Evolutionary conservation across 2,888 invertebrate genomes (phyloP).

Genomic region (Callosobruchus maculatus): DNA sequence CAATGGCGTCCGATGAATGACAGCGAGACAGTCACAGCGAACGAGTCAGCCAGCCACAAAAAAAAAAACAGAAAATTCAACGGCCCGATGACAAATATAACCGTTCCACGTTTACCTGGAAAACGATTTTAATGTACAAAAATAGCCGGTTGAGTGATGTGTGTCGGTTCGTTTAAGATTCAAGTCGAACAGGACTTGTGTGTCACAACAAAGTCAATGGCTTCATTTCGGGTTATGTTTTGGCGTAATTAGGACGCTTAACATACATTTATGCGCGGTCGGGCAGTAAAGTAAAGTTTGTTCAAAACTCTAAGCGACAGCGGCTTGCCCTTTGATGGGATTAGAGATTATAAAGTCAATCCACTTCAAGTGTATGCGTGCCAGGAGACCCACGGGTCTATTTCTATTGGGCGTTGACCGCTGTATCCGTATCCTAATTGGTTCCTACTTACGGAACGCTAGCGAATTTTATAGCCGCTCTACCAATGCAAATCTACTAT

Average conservation of each 20-base stretch:
- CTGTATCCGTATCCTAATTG: too few species aligned
- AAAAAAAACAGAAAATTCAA: background rate
- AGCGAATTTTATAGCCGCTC: too few species aligned
- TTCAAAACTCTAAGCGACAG: too few species aligned
- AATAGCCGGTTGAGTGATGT: background rate
- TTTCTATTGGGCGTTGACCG: too few species aligned
- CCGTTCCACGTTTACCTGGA: background rate
- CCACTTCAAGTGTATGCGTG: too few species aligned
- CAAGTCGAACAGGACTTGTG: background rate
- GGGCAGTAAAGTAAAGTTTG: too few species aligned
- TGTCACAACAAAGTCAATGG: background rate
- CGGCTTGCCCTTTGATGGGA: too few species aligned
- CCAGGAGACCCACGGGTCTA: too few species aligned
- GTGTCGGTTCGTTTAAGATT: background rate
- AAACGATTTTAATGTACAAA: background rate
- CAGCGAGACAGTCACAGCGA: background rate
- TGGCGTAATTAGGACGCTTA: background rate
- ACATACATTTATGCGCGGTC: too few species aligned
- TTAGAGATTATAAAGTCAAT: too few species aligned
- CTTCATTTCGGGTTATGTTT: background rate
- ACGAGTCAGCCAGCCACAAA: background rate
- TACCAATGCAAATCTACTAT: too few species aligned
- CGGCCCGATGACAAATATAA: background rate
- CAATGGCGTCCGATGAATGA: background rate
- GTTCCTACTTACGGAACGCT: too few species aligned